These are phyloP conservation scores for Portevinia maculata DNA, from an alignment of 2,888 invertebrate species.

Conservation along the genomic window DNA sequence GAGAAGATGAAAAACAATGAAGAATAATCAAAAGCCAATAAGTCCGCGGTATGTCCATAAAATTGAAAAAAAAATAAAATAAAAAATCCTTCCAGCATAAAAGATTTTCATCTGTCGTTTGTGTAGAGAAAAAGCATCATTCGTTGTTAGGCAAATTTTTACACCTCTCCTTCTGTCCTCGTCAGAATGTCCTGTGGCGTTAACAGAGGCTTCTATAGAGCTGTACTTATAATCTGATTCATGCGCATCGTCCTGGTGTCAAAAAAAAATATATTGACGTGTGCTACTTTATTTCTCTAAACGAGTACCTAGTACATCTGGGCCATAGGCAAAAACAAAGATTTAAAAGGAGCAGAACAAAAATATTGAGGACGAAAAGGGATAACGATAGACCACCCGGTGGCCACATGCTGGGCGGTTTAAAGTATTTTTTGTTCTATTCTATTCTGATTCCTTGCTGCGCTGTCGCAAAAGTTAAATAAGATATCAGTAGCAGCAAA, in stretches of 20 bases:
- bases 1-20: constrained; percentile 41
- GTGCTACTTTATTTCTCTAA: constrained; percentile 63
- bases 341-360: constrained; percentile 18
- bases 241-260: constrained; percentile 64
- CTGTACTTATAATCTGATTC: constrained; percentile 69
- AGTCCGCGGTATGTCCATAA: constrained; percentile 25
- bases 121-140: constrained; percentile 17
- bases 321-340: constrained; percentile 22
- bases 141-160: constrained; percentile 55
- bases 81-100: constrained; percentile 41
- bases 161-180: constrained; percentile 38
- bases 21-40: constrained; percentile 62
- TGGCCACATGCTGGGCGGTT: constrained; percentile 69
- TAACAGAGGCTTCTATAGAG: constrained; percentile 48
- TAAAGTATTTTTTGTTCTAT: constrained; percentile 38
- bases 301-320: constrained; percentile 45
- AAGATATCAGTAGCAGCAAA: constrained; percentile 54
- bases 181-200: constrained; percentile 55
- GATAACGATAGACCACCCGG: constrained; percentile 70
- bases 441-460: constrained; percentile 22
- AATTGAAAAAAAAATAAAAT: constrained; percentile 30
- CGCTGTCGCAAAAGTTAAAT: constrained; percentile 58
- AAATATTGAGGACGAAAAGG: constrained; percentile 45
- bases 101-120: constrained; percentile 52
- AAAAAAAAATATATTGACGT: constrained; percentile 65